These are phyloP conservation scores for Lithophane leautieri DNA, from an alignment of 2,888 invertebrate genomes.

Conservation along the genomic window DNA sequence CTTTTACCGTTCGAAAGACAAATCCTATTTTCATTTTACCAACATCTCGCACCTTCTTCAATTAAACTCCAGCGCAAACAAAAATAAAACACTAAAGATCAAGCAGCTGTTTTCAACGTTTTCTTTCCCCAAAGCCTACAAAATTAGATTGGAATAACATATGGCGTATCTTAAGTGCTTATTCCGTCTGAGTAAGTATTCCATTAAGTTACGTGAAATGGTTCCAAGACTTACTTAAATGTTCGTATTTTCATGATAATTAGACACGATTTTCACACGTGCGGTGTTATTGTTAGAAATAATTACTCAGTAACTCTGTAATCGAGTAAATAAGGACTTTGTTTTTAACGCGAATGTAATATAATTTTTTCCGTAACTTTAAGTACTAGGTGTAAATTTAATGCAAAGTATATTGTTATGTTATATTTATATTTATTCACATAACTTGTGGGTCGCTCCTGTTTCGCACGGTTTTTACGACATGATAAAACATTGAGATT, in stretches of 20 bases:
- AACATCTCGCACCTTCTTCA: neutral
- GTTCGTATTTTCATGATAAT: conserved; percentile 23
- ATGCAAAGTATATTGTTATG: too few relatives aligned
- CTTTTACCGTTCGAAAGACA: neutral
- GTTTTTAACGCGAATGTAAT: too few relatives aligned
- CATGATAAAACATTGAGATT: too few relatives aligned
- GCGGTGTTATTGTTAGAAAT: neutral
- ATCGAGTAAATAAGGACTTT: too few relatives aligned
- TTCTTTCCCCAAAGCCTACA: conserved; percentile 5
- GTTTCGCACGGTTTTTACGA: too few relatives aligned
- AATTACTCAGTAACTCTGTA: too few relatives aligned
- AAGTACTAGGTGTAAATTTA: too few relatives aligned
- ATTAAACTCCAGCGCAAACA: neutral
- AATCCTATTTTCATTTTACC: neutral
- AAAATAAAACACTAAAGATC: conserved; percentile 11
- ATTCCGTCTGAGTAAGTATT: conserved; percentile 32
- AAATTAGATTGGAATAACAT: conserved; percentile 30
- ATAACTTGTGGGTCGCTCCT: too few relatives aligned
- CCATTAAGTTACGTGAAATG: conserved; percentile 25
- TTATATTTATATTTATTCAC: too few relatives aligned
- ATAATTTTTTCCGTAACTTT: too few relatives aligned
- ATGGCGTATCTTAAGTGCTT: conserved; percentile 25
- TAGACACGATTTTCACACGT: neutral
- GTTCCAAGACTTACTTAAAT: neutral
- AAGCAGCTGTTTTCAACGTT: conserved; percentile 10